Evolutionary conservation across 1,140 invertebrate genomes (phyloP).

Genomic region (Panulirus ornatus): DNA sequence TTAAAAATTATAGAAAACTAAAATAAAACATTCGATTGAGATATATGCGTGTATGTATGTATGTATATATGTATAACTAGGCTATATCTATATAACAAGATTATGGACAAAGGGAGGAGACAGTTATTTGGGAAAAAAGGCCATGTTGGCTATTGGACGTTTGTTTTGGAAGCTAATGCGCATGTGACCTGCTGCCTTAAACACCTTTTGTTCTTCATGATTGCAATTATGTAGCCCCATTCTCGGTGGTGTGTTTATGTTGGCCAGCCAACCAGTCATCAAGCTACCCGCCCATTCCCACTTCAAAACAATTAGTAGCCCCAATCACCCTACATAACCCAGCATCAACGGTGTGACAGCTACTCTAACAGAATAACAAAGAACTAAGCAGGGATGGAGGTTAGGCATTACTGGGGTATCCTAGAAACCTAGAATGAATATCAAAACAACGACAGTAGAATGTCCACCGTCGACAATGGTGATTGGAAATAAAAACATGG

Average conservation of each 20-base stretch:
- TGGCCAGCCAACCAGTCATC: conserved; percentile 20
- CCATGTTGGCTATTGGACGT: conserved; percentile 62
- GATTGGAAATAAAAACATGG: conserved; percentile 61
- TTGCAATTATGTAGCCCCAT: conserved; percentile 25
- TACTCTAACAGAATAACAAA: conserved; percentile 63
- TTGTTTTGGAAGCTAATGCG: conserved; percentile 34
- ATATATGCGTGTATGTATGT: conserved; percentile 12
- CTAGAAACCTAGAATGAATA: conserved; percentile 67
- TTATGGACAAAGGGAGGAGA: conserved; percentile 41
- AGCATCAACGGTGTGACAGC: conserved; percentile 69
- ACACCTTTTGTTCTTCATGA: neutral
- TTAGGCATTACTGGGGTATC: conserved; percentile 70
- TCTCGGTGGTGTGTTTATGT: neutral
- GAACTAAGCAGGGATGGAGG: conserved; percentile 69
- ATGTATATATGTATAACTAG: conserved; percentile 47
- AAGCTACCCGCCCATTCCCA: conserved; percentile 55
- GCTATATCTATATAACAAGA: conserved; percentile 62
- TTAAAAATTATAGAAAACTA: conserved; percentile 4
- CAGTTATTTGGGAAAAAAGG: conserved; percentile 38
- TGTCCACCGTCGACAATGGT: conserved; percentile 33
- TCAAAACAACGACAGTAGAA: conserved; percentile 64
- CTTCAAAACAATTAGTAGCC: conserved; percentile 65
- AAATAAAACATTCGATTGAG: too few species aligned
- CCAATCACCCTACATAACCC: conserved; percentile 66
- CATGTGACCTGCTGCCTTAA: conserved; percentile 58